Evolutionary conservation across 2,888 invertebrate genomes (phyloP).

Genomic region (Nemurella pictetii): DNA sequence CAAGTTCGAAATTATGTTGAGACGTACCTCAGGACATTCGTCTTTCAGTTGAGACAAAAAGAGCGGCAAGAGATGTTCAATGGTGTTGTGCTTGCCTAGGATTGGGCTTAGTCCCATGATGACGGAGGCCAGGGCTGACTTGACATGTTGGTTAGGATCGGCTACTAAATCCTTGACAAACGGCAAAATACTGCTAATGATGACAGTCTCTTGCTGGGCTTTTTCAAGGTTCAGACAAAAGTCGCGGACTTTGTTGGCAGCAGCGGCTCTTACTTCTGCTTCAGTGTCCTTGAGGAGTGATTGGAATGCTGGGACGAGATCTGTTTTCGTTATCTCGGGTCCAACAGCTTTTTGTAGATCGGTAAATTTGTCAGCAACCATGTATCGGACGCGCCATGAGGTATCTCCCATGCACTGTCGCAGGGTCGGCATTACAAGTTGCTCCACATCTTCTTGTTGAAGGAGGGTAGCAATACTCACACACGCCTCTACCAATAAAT

Average conservation of each 20-base stretch:
- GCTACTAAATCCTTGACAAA: constrained; percentile 96
- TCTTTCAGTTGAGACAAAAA: constrained; percentile 96
- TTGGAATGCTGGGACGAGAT: constrained; percentile 91
- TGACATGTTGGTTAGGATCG: constrained; percentile 98
- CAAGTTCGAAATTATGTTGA: constrained; percentile 99
- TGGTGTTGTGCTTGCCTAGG: constrained; percentile 93
- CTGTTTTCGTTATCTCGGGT: constrained; percentile 91
- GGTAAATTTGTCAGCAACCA: constrained; percentile 85
- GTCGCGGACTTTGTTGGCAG: constrained; percentile 90
- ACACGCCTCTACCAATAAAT: constrained; percentile 95
- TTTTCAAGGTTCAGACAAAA: constrained; percentile 94
- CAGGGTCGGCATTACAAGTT: constrained; percentile 93
- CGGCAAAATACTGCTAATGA: constrained; percentile 94
- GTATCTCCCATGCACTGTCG: constrained; percentile 83
- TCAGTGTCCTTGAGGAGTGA: constrained; percentile 95
- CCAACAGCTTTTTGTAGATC: constrained; percentile 95
- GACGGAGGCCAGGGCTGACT: constrained; percentile 96
- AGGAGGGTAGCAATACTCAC: constrained; percentile 89
- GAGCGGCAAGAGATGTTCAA: constrained; percentile 93
- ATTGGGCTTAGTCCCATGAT: constrained; percentile 99
- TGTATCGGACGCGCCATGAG: constrained; percentile 85
- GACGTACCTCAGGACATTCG: constrained; percentile 97
- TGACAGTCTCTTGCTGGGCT: constrained; percentile 86
- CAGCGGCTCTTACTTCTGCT: constrained; percentile 97
- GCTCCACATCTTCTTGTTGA: constrained; percentile 81